Evolutionary conservation across 2,113 vertebrate genomes (phyloP), one percentile per base, ranked within the genome.

Genomic region (Lanius collurio): DNA sequence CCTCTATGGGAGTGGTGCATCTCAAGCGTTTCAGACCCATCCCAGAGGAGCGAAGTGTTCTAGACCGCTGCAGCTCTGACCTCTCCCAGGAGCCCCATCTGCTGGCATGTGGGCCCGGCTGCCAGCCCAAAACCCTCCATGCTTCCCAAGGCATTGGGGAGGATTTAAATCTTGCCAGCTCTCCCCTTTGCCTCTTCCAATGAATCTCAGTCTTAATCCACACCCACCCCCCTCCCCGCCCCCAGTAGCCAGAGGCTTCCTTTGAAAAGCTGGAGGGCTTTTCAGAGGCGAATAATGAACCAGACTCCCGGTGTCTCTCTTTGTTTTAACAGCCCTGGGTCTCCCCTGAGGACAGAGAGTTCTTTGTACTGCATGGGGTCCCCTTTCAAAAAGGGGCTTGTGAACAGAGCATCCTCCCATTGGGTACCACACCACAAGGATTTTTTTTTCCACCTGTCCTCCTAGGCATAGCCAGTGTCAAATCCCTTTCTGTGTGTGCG

Each of bases 261-360:
- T 92, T 96, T 64, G 89, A 93, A 94, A 90, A 70, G 88, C 93
- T 90, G 77, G 68, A 92, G 93, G 89, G 92, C 94, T 96, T 96
- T 96, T 96, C 94, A 96, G 65, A 90, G 37, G 37, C 71, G 37
- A 93, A 94, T 92, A 96, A 93, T 94, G 83, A 94, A 82, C 95
- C 93, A 94, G 95, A 96, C 79, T 97, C 93, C 95, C n/a, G 91
- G 91, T 97, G 91, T 95, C 87, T 94, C 24, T 94, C 87, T 95
- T 94, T 96, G 87, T 95, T 95, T 92, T 97, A 94, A 44, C 49
- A 91, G 87, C 65, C 42, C 21, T 93, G 91, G 89, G 82, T 96
- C 94, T 95, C 87, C 87, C 93, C 90, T 94, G 93, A 94, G 60
- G 82, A 96, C 93, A 97, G 91, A 97, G 82, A 79, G 90, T 83